Evolutionary conservation across 2,888 invertebrate species (phyloP).

Genomic region (Nemotelus nigrinus): DNA sequence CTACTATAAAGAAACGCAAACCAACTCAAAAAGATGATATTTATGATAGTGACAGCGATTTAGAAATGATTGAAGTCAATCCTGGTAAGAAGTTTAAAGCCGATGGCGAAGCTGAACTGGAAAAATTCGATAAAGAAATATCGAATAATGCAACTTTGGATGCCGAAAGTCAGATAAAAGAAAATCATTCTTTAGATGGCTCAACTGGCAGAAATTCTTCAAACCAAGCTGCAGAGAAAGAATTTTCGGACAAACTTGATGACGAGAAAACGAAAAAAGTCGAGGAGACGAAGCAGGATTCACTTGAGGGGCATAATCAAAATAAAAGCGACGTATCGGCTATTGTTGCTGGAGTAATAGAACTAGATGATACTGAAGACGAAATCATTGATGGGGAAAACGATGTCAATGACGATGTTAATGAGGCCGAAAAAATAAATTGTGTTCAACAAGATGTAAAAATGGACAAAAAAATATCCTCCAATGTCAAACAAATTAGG

Average conservation of each 20-base stretch:
- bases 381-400: no score
- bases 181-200: conserved; percentile 46
- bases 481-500: no score
- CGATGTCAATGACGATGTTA: no score
- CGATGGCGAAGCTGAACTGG: background rate
- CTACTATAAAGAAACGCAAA: conserved; percentile 45
- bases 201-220: background rate
- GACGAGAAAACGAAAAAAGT: conserved; percentile 55
- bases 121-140: conserved; percentile 51
- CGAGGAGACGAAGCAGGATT: conserved; percentile 10
- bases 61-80: conserved; percentile 28
- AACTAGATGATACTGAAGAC: no score
- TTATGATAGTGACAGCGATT: conserved; percentile 20
- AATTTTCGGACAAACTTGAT: background rate
- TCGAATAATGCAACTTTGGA: conserved; percentile 55
- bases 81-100: conserved; percentile 34
- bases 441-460: no score
- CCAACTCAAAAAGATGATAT: conserved; percentile 14
- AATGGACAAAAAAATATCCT: no score
- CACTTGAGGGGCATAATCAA: no score
- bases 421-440: no score
- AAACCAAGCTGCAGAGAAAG: background rate
- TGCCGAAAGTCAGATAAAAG: conserved; percentile 56
- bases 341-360: no score
- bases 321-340: no score